phyloP scores from a whole-genome alignment of 2,888 invertebrate genomes.

The Esperia sulphurella region DNA sequence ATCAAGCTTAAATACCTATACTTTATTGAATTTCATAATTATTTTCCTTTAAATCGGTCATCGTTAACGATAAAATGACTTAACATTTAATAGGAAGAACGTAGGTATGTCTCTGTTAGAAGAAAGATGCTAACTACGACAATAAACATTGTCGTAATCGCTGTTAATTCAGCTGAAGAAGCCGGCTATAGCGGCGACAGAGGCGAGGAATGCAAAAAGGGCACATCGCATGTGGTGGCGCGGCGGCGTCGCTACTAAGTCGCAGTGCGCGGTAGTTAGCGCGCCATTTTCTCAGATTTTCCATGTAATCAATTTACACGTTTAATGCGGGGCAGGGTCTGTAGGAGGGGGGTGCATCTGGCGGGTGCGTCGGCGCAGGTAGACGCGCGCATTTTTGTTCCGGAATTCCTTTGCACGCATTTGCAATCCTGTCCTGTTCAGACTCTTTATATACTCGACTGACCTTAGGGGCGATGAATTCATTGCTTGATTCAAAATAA shows the following conservation, averaged over 20 bases:
- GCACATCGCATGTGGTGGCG: not conserved
- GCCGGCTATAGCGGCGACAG: conserved; percentile 37
- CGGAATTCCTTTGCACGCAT: conserved; percentile 65
- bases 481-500: not conserved
- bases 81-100: not conserved
- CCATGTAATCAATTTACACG: conserved; percentile 71
- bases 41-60: not conserved
- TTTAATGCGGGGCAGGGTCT: conserved; percentile 43
- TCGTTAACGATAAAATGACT: not conserved
- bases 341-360: conserved; percentile 41
- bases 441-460: conserved; percentile 4
- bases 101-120: not conserved
- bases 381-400: conserved; percentile 9
- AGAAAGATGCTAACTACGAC: conserved; percentile 20
- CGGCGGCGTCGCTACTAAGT: not conserved
- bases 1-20: conserved; percentile 17
- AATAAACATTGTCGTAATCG: conserved; percentile 50
- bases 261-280: conserved; percentile 36
- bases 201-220: conserved; percentile 55
- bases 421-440: conserved; percentile 64
- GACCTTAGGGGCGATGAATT: not conserved
- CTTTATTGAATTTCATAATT: not conserved
- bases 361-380: conserved; percentile 20
- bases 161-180: conserved; percentile 38
- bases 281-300: conserved; percentile 71